phyloP scores from a whole-genome alignment of 35 echinoderm and acorn worm genomes.

The Lytechinus variegatus region DNA sequence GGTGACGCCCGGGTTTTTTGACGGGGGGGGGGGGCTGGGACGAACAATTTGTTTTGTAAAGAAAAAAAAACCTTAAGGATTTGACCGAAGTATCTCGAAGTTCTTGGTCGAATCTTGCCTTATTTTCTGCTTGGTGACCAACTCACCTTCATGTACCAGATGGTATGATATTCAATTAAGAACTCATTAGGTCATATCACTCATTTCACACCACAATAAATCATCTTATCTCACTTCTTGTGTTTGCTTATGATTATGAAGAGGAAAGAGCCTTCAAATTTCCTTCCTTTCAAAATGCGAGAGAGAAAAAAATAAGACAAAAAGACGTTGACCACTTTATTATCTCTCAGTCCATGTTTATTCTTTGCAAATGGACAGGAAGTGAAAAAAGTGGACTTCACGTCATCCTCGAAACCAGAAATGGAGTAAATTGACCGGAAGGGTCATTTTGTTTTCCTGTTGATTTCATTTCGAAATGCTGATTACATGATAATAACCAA shows the following conservation, averaged over 20 bases:
- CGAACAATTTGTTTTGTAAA: too few species aligned
- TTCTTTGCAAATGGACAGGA: neutral
- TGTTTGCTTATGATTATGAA: conserved; percentile 41
- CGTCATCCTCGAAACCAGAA: conserved; percentile 40
- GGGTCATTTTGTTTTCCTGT: conserved; percentile 15
- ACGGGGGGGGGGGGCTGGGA: too few species aligned
- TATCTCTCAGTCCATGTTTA: conserved; percentile 24
- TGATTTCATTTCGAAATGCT: conserved; percentile 30
- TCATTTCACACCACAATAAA: conserved; percentile 17
- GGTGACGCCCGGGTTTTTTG: too few species aligned
- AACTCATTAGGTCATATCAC: conserved; percentile 2
- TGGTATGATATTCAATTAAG: conserved; percentile 35
- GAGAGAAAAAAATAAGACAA: neutral
- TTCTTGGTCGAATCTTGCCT: conserved; percentile 9
- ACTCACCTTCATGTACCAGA: neutral
- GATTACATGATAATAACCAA: conserved; percentile 4
- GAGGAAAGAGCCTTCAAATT: conserved; percentile 25
- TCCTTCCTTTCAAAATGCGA: neutral
- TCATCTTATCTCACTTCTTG: neutral
- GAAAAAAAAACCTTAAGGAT: neutral
- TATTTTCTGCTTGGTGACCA: neutral
- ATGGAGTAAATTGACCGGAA: conserved; percentile 30
- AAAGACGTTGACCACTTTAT: conserved; percentile 20
- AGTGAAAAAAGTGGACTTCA: neutral
- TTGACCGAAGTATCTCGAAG: neutral